These are phyloP conservation scores for Aspidapion aeneum DNA, from an alignment of 2,888 invertebrate species.

Conservation along the genomic window DNA sequence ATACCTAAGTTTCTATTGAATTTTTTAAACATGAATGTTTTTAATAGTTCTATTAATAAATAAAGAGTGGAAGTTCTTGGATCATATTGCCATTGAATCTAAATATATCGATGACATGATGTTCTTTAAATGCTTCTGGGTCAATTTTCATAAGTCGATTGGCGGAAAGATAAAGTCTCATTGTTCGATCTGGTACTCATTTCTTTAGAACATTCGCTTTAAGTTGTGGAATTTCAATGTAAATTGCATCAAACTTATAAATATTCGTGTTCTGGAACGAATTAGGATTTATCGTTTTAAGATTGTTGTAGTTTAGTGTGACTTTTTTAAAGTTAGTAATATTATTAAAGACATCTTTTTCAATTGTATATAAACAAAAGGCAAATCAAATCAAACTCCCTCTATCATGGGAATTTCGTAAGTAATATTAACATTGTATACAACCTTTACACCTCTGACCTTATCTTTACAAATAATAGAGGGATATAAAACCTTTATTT, in stretches of 20 bases:
- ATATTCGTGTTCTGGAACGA: conserved; percentile 38
- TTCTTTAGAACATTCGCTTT: conserved; percentile 34
- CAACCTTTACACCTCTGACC: conserved; percentile 30
- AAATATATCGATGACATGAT: conserved; percentile 29
- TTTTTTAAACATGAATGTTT: conserved; percentile 30
- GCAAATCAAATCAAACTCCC: too few species aligned
- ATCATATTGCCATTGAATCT: conserved; percentile 38
- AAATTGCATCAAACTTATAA: conserved; percentile 35
- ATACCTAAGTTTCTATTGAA: conserved; percentile 30
- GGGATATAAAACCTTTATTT: conserved; percentile 34
- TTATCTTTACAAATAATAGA: conserved; percentile 35
- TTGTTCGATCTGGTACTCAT: conserved; percentile 29
- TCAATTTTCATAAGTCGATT: conserved; percentile 36
- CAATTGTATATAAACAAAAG: too few species aligned
- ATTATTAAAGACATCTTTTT: conserved; percentile 36
- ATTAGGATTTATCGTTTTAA: conserved; percentile 33
- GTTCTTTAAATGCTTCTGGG: conserved; percentile 30
- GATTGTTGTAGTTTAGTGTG: conserved; percentile 35
- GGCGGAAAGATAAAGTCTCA: conserved; percentile 36
- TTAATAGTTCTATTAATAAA: conserved; percentile 34
- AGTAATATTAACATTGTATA: conserved; percentile 35
- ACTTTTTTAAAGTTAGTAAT: conserved; percentile 37
- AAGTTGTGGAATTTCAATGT: conserved; percentile 34
- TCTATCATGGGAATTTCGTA: conserved; percentile 33
- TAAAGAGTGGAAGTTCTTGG: conserved; percentile 26